Conservation (phyloP, 2,113 vertebrate genomes). For the Herpailurus yagouaroundi region DNA sequence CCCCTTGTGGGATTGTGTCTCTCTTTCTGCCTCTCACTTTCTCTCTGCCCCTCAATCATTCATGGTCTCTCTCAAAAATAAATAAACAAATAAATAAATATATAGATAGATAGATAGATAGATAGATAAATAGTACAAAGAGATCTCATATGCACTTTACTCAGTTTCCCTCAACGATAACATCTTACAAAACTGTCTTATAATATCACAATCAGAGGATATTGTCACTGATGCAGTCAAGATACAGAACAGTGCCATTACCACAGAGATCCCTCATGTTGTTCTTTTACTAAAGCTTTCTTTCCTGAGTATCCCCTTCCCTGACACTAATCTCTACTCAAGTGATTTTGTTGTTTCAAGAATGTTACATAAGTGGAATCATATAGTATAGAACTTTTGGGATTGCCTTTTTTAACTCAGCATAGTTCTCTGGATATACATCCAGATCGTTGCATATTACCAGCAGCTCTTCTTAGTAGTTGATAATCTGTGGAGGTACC, state of each 20-base stretch:
- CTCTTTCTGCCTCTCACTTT: too few relatives aligned
- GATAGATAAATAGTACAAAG: not conserved
- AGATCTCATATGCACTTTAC: not conserved
- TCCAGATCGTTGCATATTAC: not conserved
- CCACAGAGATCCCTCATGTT: not conserved
- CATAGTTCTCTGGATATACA: not conserved
- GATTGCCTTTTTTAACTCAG: not conserved
- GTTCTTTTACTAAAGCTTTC: not conserved
- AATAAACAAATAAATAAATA: too few relatives aligned
- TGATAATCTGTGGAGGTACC: not conserved
- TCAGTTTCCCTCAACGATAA: not conserved
- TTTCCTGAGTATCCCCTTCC: not conserved
- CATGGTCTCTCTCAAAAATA: too few relatives aligned
- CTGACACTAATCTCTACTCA: not conserved
- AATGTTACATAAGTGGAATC: not conserved
- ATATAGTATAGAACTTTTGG: not conserved
- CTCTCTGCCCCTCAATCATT: too few relatives aligned
- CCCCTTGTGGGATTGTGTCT: too few relatives aligned
- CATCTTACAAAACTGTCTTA: not conserved
- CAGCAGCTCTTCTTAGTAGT: not conserved
- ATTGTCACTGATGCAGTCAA: not conserved
- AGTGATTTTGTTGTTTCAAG: not conserved
- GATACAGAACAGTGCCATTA: not conserved
- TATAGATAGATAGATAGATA: too few relatives aligned
- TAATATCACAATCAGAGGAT: not conserved